These are phyloP conservation scores for Drymodes brunneopygia DNA, from an alignment of 2,113 vertebrate species.

Conservation along the genomic window DNA sequence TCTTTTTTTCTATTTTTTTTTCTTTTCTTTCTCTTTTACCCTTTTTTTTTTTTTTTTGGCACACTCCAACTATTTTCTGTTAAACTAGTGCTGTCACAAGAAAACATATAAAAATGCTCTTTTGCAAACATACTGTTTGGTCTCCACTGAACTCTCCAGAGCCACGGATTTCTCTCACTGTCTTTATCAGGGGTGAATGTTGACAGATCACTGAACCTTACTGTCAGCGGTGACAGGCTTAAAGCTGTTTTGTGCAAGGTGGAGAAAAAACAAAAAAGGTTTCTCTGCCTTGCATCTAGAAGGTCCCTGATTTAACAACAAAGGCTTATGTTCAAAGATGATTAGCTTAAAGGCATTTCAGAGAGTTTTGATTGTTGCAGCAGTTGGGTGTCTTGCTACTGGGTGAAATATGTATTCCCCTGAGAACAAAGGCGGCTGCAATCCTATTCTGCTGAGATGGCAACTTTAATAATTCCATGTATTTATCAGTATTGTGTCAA, in stretches of 20 bases:
- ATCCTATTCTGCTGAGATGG: constrained; percentile 74
- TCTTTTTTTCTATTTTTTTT: constrained; percentile 60
- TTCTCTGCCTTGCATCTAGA: constrained; percentile 69
- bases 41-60: constrained; percentile 58
- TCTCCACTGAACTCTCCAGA: constrained; percentile 82
- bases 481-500: constrained; percentile 79
- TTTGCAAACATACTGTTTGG: constrained; percentile 83
- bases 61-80: constrained; percentile 90
- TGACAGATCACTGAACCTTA: constrained; percentile 94
- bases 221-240: constrained; percentile 83
- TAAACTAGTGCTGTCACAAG: constrained; percentile 87
- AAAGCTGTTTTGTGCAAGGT: constrained; percentile 79
- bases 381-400: constrained; percentile 73
- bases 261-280: constrained; percentile 64
- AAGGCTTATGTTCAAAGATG: constrained; percentile 77
- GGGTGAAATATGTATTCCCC: constrained; percentile 77
- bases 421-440: constrained; percentile 73
- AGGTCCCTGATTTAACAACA: constrained; percentile 74
- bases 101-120: constrained; percentile 88
- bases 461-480: constrained; percentile 80
- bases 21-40: constrained; percentile 48
- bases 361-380: constrained; percentile 72
- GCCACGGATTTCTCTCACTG: constrained; percentile 80
- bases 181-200: constrained; percentile 90
- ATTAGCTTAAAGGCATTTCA: constrained; percentile 79